Base-by-base conservation (phyloP, 2,797 vertebrate genomes). In the Labroides dimidiatus region DNA sequence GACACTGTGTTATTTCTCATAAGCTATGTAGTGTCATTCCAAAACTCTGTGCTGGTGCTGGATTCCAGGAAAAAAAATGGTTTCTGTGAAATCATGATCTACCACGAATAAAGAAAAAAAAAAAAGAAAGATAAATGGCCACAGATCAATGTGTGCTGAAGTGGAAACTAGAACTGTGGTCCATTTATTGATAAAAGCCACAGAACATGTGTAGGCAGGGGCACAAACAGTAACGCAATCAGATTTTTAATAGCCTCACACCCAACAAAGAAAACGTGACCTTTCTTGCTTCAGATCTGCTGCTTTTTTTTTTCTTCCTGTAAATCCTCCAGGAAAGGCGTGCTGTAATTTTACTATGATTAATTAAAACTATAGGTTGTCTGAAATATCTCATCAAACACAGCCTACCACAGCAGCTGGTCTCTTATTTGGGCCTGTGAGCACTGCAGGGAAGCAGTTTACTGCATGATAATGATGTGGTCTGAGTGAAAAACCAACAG, bases 401-500 rank as follows among this genome's bases (percentile, higher is more conserved):
- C 11, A 27, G 53, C 15, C 60, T 66, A 19, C 43, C 57, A 24
- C 17, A 51, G 72, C 61, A 85, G 81, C 74, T 74, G 64, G 43
- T 27, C 50, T 77, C 59, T 72, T 77, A 67, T 64, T 66, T 54
- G 41, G 67, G 39, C 39, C 55, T 51, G 37, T 21, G 60, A 77
- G 47, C 60, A 54, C 68, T 77, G 71, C 68, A 72, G 62, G 65
- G 59, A 55, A 67, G 67, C 9, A 11, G 71, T 74, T 83, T 70
- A 76, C 84, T 72, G 69, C 75, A 84, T 78, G 68, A 85, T 81
- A 77, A 86, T 87, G 75, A 88, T 82, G 72, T 39, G 77, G 75
- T 68, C 62, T 81, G 80, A 76, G 74, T 69, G 45, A 51, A 82
- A 84, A 85, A 79, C 78, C 68, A 81, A 74, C n/a, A 39, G 53